These are phyloP conservation scores for Cantharis rufa DNA, from an alignment of 2,888 invertebrate species.

Conservation along the genomic window DNA sequence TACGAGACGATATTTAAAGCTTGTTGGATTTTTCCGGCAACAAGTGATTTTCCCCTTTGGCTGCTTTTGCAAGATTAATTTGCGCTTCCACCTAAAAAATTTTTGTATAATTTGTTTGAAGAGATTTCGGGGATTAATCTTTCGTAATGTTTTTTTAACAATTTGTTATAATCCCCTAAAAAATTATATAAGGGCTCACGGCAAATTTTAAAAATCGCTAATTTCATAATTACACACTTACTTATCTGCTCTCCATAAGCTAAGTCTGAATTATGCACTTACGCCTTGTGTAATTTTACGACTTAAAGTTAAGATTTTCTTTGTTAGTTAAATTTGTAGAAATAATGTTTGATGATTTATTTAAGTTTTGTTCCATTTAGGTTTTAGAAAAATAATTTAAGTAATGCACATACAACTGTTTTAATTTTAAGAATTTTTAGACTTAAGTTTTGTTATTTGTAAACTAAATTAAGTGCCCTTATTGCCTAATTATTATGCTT, in stretches of 20 bases:
- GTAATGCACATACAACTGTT: conserved; percentile 54
- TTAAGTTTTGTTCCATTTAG: conserved; percentile 24
- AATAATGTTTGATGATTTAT: not conserved
- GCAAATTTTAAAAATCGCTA: not conserved
- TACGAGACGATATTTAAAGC: conserved; percentile 21
- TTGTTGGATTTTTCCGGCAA: conserved; percentile 40
- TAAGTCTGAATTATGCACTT: conserved; percentile 7
- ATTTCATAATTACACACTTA: not conserved
- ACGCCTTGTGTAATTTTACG: conserved; percentile 17
- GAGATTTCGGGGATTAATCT: conserved; percentile 12
- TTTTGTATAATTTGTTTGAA: conserved; percentile 13
- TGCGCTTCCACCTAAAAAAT: conserved; percentile 17
- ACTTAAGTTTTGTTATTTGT: conserved; percentile 17
- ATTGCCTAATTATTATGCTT: conserved; percentile 11
- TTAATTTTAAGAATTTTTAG: conserved; percentile 22
- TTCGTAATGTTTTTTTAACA: not conserved
- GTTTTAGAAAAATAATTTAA: conserved; percentile 32
- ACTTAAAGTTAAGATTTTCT: conserved; percentile 23
- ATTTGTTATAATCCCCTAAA: not conserved
- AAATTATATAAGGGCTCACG: not conserved
- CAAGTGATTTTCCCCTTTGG: conserved; percentile 42
- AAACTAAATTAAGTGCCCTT: conserved; percentile 33
- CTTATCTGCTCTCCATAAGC: conserved; percentile 3
- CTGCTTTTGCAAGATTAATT: conserved; percentile 34
- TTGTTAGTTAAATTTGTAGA: conserved; percentile 1